Conservation (phyloP, 2,888 invertebrate species). For the Chydorus sphaericus region DNA sequence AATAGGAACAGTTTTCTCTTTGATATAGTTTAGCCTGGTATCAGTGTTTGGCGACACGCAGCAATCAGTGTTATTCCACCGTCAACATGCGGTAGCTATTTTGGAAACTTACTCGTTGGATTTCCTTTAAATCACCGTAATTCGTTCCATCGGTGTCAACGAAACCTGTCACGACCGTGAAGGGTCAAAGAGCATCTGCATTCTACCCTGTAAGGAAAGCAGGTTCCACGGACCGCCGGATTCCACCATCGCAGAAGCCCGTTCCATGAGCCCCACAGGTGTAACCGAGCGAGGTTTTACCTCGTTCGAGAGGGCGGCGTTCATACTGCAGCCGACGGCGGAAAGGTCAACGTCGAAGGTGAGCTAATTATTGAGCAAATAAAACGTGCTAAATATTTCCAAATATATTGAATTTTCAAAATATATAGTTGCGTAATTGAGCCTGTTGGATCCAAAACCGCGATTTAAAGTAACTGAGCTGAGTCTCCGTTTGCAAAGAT, state of each 20-base stretch:
- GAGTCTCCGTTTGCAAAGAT: too few species aligned
- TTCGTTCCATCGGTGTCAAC: neutral
- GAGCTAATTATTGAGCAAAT: neutral
- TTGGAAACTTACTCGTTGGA: too few species aligned
- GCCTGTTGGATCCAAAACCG: too few species aligned
- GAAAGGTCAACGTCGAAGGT: conserved; percentile 1
- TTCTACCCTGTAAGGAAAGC: neutral
- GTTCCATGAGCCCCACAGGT: neutral
- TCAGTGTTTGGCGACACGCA: too few species aligned
- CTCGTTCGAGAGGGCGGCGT: neutral
- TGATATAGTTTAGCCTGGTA: too few species aligned
- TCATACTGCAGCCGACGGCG: neutral
- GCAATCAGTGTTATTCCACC: too few species aligned
- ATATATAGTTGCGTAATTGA: too few species aligned
- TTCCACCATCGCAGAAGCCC: neutral
- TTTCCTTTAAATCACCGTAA: neutral
- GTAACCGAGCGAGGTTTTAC: neutral
- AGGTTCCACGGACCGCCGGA: neutral
- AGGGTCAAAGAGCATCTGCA: neutral
- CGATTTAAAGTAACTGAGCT: too few species aligned
- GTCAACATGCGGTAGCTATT: too few species aligned
- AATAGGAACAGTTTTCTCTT: too few species aligned
- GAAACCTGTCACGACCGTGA: neutral
- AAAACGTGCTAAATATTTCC: too few species aligned
- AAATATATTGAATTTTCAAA: too few species aligned